Evolutionary conservation across 1,140 invertebrate genomes (phyloP), one percentile per base, ranked within the genome.

Genomic region (Heliconius hermathena): DNA sequence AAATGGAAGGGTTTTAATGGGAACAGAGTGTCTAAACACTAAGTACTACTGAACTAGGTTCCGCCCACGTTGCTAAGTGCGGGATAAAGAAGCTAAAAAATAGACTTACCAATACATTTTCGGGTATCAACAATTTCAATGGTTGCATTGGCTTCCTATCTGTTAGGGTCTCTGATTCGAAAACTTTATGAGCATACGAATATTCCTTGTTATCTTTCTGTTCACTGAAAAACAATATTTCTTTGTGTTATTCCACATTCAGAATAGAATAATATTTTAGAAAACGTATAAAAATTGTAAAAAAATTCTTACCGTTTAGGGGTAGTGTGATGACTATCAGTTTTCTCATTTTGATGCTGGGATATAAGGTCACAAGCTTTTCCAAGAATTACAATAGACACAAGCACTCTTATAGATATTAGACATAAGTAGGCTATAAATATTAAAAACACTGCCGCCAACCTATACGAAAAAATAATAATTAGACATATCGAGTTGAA

Each of bases 311-410:
- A 95, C 94, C 90, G 95, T 84, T 95, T 95, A 26, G 95, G 94
- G 71, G 92, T 95, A 72, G 84, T 82, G 82, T 85, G 82, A 79
- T 78, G 87, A 82, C 85, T 94, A 85, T 95, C 94, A 94, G 81
- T 89, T 81, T 95, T 95, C 36, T 97, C 96, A 78, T 94, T 95
- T 82, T 96, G 95, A 88, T 98, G 97, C 73, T 97, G 96, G 49
- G 96, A 95, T 85, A 99, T 98, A 36, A 98, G 94, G 86, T 98
- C 96, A 89, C 98, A 98, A 1, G 98, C 98, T 95, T 97, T 97
- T 1, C 98, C 98, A 60, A 99, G 94, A 20, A 99, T 97, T 20
- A 98, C 95, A 22, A 99, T 96, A 80, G 97, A 99, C 82, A 97
- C 97, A 8, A 99, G 95, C 20, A 99, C 96, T 84, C 99, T 97